Conservation (phyloP, 2,888 invertebrate genomes). For the Tethea ocularis region DNA sequence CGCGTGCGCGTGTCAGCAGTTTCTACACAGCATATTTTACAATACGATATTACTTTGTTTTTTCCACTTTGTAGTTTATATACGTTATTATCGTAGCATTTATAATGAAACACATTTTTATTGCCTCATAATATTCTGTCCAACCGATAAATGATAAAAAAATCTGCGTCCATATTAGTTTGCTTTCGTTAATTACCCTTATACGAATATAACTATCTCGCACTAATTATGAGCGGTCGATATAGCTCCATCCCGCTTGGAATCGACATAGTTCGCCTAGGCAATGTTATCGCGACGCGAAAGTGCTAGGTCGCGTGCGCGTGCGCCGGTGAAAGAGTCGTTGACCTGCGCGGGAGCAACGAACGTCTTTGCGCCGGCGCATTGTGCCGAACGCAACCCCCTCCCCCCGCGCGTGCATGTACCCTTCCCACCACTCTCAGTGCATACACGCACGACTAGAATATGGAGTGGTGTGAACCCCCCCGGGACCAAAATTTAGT, state of each 20-base stretch:
- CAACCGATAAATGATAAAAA: slow-evolving; percentile 1
- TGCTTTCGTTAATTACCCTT: slow-evolving; percentile 3
- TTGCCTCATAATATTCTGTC: not conserved
- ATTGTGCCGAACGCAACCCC: slow-evolving; percentile 61
- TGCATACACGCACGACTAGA: slow-evolving; percentile 44
- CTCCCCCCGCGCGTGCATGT: slow-evolving; percentile 27
- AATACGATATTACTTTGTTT: too few relatives aligned
- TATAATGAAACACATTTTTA: too few relatives aligned
- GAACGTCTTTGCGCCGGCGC: slow-evolving; percentile 79
- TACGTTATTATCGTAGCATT: too few relatives aligned
- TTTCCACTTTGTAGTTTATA: too few relatives aligned
- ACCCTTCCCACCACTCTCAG: slow-evolving; percentile 28
- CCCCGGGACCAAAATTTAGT: not conserved
- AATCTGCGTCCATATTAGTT: not conserved
- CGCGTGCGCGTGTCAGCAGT: too few relatives aligned
- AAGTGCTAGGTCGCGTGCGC: slow-evolving; percentile 75
- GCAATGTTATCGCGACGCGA: slow-evolving; percentile 70
- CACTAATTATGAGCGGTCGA: slow-evolving; percentile 5
- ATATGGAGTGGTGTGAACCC: slow-evolving; percentile 34
- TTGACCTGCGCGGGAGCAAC: slow-evolving; percentile 80
- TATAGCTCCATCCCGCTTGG: slow-evolving; percentile 38
- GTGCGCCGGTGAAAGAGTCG: slow-evolving; percentile 78
- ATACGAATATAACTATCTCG: slow-evolving; percentile 1
- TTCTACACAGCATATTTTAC: too few relatives aligned
- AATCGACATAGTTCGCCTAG: slow-evolving; percentile 51